Percentiles rank a stretch among this genome's conserved stretches.
These are phyloP conservation scores for Gerris lacustris DNA, from an alignment of 2,888 invertebrate genomes.

Conservation along the genomic window DNA sequence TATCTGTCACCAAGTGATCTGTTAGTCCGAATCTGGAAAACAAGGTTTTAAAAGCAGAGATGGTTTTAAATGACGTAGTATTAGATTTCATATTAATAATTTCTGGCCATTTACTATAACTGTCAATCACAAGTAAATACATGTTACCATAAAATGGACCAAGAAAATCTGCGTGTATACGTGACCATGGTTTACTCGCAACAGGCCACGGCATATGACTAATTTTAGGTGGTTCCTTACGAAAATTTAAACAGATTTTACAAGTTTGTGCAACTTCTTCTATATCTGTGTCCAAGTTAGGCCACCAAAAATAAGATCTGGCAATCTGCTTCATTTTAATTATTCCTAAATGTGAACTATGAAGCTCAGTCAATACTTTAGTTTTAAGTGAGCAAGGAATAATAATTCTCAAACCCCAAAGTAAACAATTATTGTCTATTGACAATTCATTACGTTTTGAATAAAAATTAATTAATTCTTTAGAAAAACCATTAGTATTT, in stretches of 20 bases:
- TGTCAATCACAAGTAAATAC: not conserved
- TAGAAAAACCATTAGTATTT: not conserved
- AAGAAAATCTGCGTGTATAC: not conserved
- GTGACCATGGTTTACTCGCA: not conserved
- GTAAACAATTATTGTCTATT: conserved; percentile 8
- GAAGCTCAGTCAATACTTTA: conserved; percentile 23
- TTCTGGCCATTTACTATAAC: conserved; percentile 1
- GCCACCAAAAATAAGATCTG: conserved; percentile 27
- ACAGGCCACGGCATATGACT: not conserved
- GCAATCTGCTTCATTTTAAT: conserved; percentile 22
- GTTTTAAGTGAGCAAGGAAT: conserved; percentile 25
- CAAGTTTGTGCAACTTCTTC: conserved; percentile 27
- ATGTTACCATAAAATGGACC: not conserved
- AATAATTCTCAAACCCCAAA: conserved; percentile 29
- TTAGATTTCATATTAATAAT: conserved; percentile 1
- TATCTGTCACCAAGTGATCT: conserved; percentile 18
- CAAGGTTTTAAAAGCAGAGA: conserved; percentile 14
- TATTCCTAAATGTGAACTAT: conserved; percentile 22
- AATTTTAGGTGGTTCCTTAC: conserved; percentile 22
- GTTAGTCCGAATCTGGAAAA: conserved; percentile 22
- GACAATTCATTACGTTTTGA: not conserved
- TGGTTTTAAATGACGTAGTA: not conserved
- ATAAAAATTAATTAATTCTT: conserved; percentile 3
- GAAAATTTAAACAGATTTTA: conserved; percentile 20
- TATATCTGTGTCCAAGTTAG: conserved; percentile 26